These are phyloP conservation scores for Oreotrochilus melanogaster DNA, from an alignment of 2,113 vertebrate genomes.

Conservation along the genomic window DNA sequence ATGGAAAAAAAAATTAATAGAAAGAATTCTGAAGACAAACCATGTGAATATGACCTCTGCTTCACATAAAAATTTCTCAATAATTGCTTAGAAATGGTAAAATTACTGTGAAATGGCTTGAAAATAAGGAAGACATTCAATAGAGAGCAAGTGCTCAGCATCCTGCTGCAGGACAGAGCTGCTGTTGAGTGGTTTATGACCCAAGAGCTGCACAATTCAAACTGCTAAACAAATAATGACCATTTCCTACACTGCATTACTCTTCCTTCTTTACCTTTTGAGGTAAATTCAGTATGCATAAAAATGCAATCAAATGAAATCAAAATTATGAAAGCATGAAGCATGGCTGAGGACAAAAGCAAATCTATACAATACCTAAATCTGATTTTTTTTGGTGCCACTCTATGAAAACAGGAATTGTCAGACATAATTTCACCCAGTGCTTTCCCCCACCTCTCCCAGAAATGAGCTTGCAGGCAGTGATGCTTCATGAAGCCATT, in stretches of 20 bases:
- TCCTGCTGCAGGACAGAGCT: background rate
- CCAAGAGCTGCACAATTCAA: background rate
- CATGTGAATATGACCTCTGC: background rate
- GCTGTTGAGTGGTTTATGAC: background rate
- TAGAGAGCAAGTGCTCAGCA: fast-evolving
- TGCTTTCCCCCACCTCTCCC: background rate
- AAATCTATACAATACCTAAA: background rate
- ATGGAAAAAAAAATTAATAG: background rate
- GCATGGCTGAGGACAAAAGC: background rate
- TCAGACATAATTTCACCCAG: background rate
- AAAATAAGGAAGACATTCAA: background rate
- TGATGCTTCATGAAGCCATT: background rate
- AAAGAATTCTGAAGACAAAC: background rate
- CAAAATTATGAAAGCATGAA: background rate
- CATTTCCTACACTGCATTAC: background rate
- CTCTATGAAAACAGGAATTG: background rate
- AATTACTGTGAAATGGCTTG: background rate
- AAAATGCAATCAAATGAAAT: background rate
- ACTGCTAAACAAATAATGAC: background rate
- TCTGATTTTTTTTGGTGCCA: background rate
- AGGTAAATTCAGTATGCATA: background rate
- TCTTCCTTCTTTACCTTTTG: background rate
- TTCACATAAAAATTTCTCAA: background rate
- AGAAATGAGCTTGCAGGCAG: background rate
- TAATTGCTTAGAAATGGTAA: background rate